Evolutionary conservation across 2,797 vertebrate species (phyloP).

Genomic region (Poecilia velifera): DNA sequence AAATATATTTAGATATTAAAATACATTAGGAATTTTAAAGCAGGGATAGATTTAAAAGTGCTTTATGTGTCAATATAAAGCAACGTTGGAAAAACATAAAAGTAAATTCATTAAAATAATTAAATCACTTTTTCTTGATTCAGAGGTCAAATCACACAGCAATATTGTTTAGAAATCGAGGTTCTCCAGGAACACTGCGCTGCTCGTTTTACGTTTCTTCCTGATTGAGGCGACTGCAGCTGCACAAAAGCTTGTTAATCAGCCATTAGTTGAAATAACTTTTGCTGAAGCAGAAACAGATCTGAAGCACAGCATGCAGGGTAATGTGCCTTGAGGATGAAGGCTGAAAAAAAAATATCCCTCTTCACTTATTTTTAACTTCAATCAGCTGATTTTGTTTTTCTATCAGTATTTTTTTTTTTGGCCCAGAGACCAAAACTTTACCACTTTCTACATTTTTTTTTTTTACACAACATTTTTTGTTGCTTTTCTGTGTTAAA

Average conservation of each 20-base stretch:
- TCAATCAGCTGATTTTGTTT: not conserved
- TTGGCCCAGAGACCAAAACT: not conserved
- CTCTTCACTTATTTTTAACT: not conserved
- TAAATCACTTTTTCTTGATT: not conserved
- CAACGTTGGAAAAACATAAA: not conserved
- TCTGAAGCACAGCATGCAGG: not conserved
- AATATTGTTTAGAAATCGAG: not conserved
- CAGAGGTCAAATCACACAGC: not conserved
- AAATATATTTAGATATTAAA: too few relatives aligned
- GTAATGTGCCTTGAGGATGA: not conserved
- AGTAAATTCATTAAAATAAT: not conserved
- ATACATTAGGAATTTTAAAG: not conserved
- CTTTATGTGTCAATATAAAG: not conserved
- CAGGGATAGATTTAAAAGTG: not conserved
- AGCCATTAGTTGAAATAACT: not conserved
- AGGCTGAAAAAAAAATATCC: not conserved
- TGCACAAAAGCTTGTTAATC: not conserved
- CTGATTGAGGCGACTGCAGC: too few relatives aligned
- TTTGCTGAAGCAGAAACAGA: not conserved
- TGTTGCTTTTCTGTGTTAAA: not conserved
- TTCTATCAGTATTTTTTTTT: not conserved
- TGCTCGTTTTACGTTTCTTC: not conserved
- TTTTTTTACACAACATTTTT: not conserved
- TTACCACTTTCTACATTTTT: not conserved
- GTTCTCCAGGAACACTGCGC: not conserved